Conservation (phyloP, 2,888 invertebrate genomes). For the Nineta flava region DNA sequence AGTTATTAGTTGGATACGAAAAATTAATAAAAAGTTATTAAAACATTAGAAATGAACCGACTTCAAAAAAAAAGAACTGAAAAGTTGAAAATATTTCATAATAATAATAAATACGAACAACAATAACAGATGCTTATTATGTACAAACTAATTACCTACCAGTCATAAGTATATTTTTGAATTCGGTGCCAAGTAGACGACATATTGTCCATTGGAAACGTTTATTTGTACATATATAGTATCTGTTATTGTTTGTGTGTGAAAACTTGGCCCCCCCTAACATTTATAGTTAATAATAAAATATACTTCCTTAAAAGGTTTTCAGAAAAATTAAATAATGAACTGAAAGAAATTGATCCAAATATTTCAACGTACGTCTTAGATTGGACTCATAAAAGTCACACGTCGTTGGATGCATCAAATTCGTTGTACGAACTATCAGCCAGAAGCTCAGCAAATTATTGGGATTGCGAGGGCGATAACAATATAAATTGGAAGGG, state of each 20-base stretch:
- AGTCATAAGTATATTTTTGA: not conserved
- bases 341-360: conserved; percentile 7
- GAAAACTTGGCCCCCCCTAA: too few species aligned
- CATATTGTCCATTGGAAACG: too few species aligned
- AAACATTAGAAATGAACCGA: conserved; percentile 18
- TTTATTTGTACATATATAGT: too few species aligned
- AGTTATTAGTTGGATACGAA: conserved; percentile 4
- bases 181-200: too few species aligned
- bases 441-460: conserved; percentile 40
- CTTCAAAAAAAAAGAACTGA: conserved; percentile 14
- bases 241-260: too few species aligned
- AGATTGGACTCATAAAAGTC: conserved; percentile 22
- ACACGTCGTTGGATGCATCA: conserved; percentile 38
- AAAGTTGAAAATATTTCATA: too few species aligned
- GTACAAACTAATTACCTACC: not conserved
- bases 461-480: conserved; percentile 54
- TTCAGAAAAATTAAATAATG: conserved; percentile 6
- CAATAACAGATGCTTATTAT: too few species aligned
- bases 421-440: conserved; percentile 52
- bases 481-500: conserved; percentile 60
- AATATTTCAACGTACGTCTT: conserved; percentile 17
- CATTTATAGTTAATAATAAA: too few species aligned
- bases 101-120: too few species aligned
- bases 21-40: conserved; percentile 11
- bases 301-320: conserved; percentile 3